A percentile compares a stretch with the other conserved stretches of the same genome.
These are phyloP conservation scores for Lontra canadensis DNA, from an alignment of 2,113 vertebrate species.

Conservation along the genomic window DNA sequence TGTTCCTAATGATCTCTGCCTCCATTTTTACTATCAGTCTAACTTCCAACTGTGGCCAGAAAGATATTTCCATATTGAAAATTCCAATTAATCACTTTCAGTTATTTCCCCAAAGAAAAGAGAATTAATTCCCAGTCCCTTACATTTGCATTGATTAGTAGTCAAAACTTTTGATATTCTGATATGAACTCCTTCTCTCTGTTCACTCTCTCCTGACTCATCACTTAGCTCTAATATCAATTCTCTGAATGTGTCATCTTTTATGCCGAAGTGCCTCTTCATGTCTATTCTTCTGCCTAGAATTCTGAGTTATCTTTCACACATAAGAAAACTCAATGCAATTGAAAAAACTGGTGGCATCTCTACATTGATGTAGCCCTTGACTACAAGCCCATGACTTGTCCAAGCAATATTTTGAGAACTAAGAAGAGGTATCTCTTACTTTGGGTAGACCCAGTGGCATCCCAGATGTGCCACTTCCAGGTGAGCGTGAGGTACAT, in stretches of 20 bases:
- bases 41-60: not conserved
- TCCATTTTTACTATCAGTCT: not conserved
- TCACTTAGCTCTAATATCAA: not conserved
- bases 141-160: not conserved
- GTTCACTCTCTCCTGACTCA: not conserved
- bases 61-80: not conserved
- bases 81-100: not conserved
- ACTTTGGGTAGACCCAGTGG: not conserved
- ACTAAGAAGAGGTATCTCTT: not conserved
- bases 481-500: not conserved
- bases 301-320: not conserved
- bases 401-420: not conserved
- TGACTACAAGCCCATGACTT: not conserved
- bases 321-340: not conserved
- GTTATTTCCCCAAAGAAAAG: not conserved
- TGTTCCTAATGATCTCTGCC: not conserved
- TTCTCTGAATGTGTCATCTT: not conserved
- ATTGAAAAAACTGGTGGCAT: not conserved
- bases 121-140: not conserved
- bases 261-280: not conserved
- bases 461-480: rapidly evolving
- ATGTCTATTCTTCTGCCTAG: not conserved
- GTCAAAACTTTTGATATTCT: not conserved
- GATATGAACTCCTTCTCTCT: not conserved
- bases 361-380: not conserved